Base-by-base conservation (phyloP, 2,888 invertebrate genomes). In the Tetragonula carbonaria region DNA sequence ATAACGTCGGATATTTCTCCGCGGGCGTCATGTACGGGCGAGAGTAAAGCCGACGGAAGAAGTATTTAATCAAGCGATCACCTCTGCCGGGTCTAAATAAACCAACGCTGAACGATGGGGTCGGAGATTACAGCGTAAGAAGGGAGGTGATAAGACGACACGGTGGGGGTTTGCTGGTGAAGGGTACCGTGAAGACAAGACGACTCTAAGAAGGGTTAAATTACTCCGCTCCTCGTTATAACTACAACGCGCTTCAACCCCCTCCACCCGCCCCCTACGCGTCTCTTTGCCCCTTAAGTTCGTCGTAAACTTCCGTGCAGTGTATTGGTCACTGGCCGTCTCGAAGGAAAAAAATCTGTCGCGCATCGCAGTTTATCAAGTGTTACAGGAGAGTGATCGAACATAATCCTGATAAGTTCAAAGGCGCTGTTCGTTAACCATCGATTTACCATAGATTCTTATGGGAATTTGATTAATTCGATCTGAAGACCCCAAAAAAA, bases 11-110 rank as follows among this genome's bases (percentile, higher is more conserved):
- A 84, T 84, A 84, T 85, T 80, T 75, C 80, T 85, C 80, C 75
- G 72, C 63, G 78, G 78, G 78, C 78, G 70, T 81, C 78, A 75
- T 70, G 73, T 84, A 75, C 78, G 80, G 45, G 78, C 74, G 83
- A 80, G 85, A 76, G 82, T 80, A 78, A 78, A 86, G 88, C 77
- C 80, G 86, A 74, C 86, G 82, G 89, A 87, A 91, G 90, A 92
- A 92, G 93, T 92, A 92, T 93, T 93, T 92, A 92, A 93, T 93
- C 93, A 92, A 92, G 92, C 91, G 93, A 92, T 92, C 92, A 92
- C 90, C 91, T 89, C 87, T 78, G 90, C 87, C 86, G 86, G 87
- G 88, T 92, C 90, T 91, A 91, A 93, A 92, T 93, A 92, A 93
- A 92, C 90, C 92, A 92, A 88, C 88, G 90, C 90, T 93, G 91